Evolutionary conservation across 64 coral and sea anemone species (phyloP).

Genomic region (Exaiptasia diaphana): DNA sequence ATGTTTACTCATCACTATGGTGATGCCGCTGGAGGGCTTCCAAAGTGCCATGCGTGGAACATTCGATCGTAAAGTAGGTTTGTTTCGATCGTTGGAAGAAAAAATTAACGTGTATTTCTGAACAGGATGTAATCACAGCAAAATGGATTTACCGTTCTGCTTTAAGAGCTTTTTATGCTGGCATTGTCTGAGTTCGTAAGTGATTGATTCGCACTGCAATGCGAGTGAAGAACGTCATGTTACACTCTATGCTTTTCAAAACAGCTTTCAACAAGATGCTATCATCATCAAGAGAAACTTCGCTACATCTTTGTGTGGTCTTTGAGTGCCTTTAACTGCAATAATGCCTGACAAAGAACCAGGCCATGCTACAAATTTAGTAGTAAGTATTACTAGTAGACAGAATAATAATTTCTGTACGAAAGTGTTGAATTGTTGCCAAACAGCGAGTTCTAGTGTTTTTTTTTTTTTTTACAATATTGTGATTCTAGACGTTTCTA

Average conservation of each 20-base stretch:
- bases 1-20: background rate
- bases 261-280: background rate
- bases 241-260: too few relatives aligned
- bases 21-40: background rate
- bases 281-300: too few relatives aligned
- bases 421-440: background rate
- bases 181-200: too few relatives aligned
- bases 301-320: background rate
- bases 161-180: too few relatives aligned
- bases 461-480: too few relatives aligned
- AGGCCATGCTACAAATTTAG: slow-evolving; percentile 29
- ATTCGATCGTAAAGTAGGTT: background rate
- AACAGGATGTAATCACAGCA: too few relatives aligned
- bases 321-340: background rate
- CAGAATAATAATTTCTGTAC: background rate
- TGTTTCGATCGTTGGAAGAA: too few relatives aligned
- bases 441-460: background rate
- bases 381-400: slow-evolving; percentile 38
- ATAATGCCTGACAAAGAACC: slow-evolving; percentile 54
- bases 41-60: background rate
- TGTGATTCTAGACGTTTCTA: background rate
- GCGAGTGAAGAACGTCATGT: too few relatives aligned
- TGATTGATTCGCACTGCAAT: too few relatives aligned
- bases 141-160: too few relatives aligned
- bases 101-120: too few relatives aligned